Evolutionary conservation across 1,140 invertebrate species (phyloP).

Genomic region (Epicauta chinensis): DNA sequence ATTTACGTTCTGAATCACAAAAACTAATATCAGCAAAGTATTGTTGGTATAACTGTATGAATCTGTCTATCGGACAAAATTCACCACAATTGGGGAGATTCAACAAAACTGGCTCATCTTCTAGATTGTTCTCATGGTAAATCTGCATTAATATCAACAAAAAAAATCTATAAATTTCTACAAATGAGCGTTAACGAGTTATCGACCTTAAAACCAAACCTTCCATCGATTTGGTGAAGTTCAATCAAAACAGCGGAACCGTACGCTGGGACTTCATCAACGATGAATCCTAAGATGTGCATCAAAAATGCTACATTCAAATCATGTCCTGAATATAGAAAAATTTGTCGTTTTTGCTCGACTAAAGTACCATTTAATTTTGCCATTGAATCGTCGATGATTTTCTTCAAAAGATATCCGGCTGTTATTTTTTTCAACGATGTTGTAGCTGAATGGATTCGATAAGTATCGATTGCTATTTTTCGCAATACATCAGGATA

Average conservation of each 20-base stretch:
- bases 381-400: conserved; percentile 22
- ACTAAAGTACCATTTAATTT: conserved; percentile 9
- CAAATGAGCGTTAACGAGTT: too few relatives aligned
- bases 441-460: conserved; percentile 14
- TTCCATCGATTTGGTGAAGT: conserved; percentile 21
- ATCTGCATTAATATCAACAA: too few relatives aligned
- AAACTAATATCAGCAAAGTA: too few relatives aligned
- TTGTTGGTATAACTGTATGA: too few relatives aligned
- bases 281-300: conserved; percentile 18
- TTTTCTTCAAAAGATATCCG: conserved; percentile 25
- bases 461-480: conserved; percentile 20
- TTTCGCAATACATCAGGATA: conserved; percentile 36
- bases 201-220: conserved; percentile 24
- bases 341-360: conserved; percentile 19
- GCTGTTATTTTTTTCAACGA: conserved; percentile 17
- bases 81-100: too few relatives aligned
- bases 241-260: conserved; percentile 26
- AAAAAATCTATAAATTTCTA: too few relatives aligned
- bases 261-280: conserved; percentile 27
- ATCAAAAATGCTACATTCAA: conserved; percentile 25
- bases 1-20: too few relatives aligned
- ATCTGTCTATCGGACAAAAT: too few relatives aligned
- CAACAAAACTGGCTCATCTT: too few relatives aligned
- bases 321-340: conserved; percentile 31
- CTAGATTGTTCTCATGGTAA: too few relatives aligned